phyloP scores from a whole-genome alignment of 2,797 vertebrate genomes.

The Aulostomus chinensis region DNA sequence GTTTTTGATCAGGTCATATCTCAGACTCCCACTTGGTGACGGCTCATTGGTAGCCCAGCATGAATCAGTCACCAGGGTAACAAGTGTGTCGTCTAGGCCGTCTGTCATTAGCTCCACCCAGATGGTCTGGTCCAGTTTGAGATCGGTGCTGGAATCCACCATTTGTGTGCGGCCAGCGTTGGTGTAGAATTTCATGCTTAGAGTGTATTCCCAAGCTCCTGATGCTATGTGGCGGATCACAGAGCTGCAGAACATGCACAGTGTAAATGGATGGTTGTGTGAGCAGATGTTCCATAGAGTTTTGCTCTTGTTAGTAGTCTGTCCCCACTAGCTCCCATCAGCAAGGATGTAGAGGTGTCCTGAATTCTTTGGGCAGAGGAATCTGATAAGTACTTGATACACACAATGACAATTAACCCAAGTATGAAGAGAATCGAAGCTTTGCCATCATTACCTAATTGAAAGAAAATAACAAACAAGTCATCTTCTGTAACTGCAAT shows the following conservation, averaged over 20 bases:
- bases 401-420: too few relatives aligned
- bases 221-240: constrained; percentile 16
- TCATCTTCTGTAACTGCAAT: too few relatives aligned
- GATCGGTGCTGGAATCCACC: background rate
- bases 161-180: background rate
- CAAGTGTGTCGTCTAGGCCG: constrained; percentile 12
- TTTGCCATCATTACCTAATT: too few relatives aligned
- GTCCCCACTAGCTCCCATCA: too few relatives aligned
- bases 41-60: constrained; percentile 51
- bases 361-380: too few relatives aligned
- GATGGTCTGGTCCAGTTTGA: constrained; percentile 24
- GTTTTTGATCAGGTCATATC: constrained; percentile 34
- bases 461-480: too few relatives aligned
- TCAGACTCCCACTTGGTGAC: constrained; percentile 2
- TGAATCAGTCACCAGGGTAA: constrained; percentile 22
- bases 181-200: constrained; percentile 31
- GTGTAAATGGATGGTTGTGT: background rate
- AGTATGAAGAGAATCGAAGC: too few relatives aligned
- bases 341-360: too few relatives aligned
- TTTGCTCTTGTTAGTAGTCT: too few relatives aligned
- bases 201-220: constrained; percentile 37
- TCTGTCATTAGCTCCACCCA: constrained; percentile 33
- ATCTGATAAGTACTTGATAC: too few relatives aligned
- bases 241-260: constrained; percentile 22
- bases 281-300: too few relatives aligned